Evolutionary conservation across 2,113 vertebrate species (phyloP).

Genomic region (Pandion haliaetus): DNA sequence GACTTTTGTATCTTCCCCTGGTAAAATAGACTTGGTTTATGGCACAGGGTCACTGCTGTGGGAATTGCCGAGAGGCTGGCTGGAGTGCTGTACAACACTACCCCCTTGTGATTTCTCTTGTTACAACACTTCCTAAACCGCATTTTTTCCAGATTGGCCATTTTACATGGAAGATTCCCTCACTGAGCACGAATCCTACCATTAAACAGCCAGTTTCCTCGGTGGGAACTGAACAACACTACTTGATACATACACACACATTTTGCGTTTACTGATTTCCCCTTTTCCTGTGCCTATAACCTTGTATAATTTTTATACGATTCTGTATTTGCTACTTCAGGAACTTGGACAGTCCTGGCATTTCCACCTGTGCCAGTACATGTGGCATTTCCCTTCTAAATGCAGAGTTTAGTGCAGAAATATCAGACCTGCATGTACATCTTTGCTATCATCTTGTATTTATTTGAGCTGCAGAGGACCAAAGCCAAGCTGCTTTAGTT

Average conservation of each 20-base stretch:
- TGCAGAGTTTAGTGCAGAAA: not conserved
- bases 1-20: not conserved
- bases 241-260: not conserved
- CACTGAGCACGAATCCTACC: not conserved
- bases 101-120: slow-evolving; percentile 75
- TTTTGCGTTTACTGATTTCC: not conserved
- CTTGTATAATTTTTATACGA: not conserved
- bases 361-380: not conserved
- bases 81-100: slow-evolving; percentile 68
- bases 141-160: not conserved
- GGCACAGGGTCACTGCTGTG: not conserved
- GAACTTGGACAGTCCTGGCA: not conserved
- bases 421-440: not conserved
- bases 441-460: not conserved
- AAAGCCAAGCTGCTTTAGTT: not conserved
- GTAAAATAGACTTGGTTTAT: not conserved
- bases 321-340: not conserved
- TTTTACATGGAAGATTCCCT: not conserved
- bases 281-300: not conserved
- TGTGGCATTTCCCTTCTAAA: not conserved
- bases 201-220: not conserved
- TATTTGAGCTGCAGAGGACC: not conserved
- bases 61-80: not conserved
- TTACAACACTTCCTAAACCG: slow-evolving; percentile 6
- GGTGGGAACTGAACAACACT: not conserved